These are phyloP conservation scores for Blastobasis lacticolella DNA, from an alignment of 2,888 invertebrate genomes.

Conservation along the genomic window DNA sequence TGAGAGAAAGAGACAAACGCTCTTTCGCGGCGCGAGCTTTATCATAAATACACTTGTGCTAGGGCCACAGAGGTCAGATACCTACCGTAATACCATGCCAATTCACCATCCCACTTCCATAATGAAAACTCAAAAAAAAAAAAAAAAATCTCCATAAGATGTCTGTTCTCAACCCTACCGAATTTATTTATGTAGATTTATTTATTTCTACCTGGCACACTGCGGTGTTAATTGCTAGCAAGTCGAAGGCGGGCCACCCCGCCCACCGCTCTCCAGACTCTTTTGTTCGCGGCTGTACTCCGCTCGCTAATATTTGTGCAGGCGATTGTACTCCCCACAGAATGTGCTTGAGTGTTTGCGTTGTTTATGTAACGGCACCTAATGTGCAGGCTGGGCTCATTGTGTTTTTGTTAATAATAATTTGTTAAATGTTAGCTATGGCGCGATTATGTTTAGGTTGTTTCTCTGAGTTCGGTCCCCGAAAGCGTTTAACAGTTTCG, in stretches of 20 bases:
- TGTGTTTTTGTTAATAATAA: too few relatives aligned
- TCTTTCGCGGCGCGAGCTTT: too few relatives aligned
- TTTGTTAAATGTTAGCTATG: too few relatives aligned
- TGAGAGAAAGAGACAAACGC: too few relatives aligned
- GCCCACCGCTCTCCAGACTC: slow-evolving; percentile 47
- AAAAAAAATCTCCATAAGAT: neutral
- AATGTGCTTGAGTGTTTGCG: slow-evolving; percentile 51
- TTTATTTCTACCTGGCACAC: slow-evolving; percentile 51
- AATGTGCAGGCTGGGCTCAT: neutral
- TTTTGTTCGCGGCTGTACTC: slow-evolving; percentile 48
- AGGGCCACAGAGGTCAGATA: too few relatives aligned
- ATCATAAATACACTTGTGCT: neutral
- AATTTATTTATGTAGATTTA: slow-evolving; percentile 46
- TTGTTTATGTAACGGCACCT: slow-evolving; percentile 57
- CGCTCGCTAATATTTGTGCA: slow-evolving; percentile 38
- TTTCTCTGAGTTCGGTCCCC: too few relatives aligned
- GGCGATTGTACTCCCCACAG: slow-evolving; percentile 40
- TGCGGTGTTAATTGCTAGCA: slow-evolving; percentile 52
- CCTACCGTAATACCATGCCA: too few relatives aligned
- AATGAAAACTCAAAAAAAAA: neutral
- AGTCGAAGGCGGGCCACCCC: slow-evolving; percentile 57
- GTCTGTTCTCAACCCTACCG: neutral
- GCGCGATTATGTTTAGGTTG: too few relatives aligned
- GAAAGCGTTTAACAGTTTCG: too few relatives aligned
- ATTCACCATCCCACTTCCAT: too few relatives aligned